Base-by-base conservation (phyloP, 2,113 vertebrate species). In the Corynorhinus townsendii region DNA sequence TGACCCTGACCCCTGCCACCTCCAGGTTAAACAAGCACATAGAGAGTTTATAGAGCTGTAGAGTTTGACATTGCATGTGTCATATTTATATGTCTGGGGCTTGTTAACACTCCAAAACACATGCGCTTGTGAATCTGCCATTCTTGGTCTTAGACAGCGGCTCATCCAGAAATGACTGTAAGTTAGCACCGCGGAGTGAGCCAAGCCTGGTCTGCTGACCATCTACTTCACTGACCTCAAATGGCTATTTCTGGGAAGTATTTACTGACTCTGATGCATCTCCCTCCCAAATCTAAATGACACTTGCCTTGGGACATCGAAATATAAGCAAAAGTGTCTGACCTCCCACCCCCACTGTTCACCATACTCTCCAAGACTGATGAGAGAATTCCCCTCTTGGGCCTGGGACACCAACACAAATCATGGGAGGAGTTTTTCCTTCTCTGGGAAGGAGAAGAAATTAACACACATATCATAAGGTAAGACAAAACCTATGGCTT, bases 21-120 rank as follows among this genome's bases (percentile, higher is more conserved):
- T 62, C 52, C 54, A 38, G 4, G 38, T 19, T 49, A 62, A 49
- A 16, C 43, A 15, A 47, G 47, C 45, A 20, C 7, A 87, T 2
- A 3, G 4, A 19, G 38, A 3, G 3, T 15, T 4, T 22, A 40
- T 0, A 0, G 9, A 8, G n/a, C 52, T 43, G 6, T 3, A 8
- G 1, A 3, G 19, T 52, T 2, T 54, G 40, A 49, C 11, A 35
- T 0, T 17, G 11, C 64, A 20, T 0, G 1, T 35, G n/a, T 0
- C 3, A 8, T 33, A 28, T 1, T 47, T 40, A 11, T 52, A 5
- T 35, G 19, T 45, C 0, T 19, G 22, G 30, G 54, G 28, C 14
- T 19, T 64, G 66, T 66, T 89, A 77, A 35, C 49, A 17, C 66
- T 66, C 33, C 45, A 28, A 43, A 82, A 30, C 14, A 86, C 15